Conservation (phyloP, 64 coral and sea anemone species). For the Acropora yongei region DNA sequence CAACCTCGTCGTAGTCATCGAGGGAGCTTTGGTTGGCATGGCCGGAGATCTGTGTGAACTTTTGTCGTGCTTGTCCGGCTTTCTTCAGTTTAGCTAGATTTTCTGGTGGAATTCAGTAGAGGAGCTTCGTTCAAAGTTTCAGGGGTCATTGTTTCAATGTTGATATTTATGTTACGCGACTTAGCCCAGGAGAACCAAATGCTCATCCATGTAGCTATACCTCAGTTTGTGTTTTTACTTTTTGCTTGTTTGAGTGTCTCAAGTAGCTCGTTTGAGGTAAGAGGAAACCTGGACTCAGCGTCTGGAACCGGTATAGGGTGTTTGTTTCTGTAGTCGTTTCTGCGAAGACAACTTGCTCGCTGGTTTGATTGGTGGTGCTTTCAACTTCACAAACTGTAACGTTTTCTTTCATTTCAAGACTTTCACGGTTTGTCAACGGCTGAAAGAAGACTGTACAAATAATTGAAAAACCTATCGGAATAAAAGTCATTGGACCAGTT, state of each 20-base stretch:
- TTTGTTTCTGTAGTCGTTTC: slow-evolving; percentile 15
- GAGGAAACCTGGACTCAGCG: slow-evolving; percentile 22
- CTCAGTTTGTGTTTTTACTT: slow-evolving; percentile 14
- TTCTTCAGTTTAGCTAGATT: slow-evolving; percentile 20
- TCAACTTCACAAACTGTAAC: background rate
- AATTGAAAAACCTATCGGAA: background rate
- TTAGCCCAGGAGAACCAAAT: slow-evolving; percentile 16
- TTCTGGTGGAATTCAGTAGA: no score
- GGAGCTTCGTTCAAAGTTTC: background rate
- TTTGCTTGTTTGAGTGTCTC: background rate
- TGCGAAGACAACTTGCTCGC: background rate
- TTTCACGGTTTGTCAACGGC: no score
- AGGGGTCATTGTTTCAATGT: background rate
- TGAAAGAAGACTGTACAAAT: background rate
- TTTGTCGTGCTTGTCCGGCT: background rate
- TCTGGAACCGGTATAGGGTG: background rate
- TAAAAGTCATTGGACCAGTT: slow-evolving; percentile 6
- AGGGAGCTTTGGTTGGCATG: background rate
- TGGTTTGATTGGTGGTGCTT: background rate
- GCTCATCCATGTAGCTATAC: background rate
- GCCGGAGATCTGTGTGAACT: background rate
- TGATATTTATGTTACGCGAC: background rate
- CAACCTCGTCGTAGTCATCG: slow-evolving; percentile 28
- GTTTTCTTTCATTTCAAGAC: no score
- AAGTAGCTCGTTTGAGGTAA: background rate